These are phyloP conservation scores for Cyrtorhinus lividipennis DNA, from an alignment of 1,140 invertebrate genomes.

Conservation along the genomic window DNA sequence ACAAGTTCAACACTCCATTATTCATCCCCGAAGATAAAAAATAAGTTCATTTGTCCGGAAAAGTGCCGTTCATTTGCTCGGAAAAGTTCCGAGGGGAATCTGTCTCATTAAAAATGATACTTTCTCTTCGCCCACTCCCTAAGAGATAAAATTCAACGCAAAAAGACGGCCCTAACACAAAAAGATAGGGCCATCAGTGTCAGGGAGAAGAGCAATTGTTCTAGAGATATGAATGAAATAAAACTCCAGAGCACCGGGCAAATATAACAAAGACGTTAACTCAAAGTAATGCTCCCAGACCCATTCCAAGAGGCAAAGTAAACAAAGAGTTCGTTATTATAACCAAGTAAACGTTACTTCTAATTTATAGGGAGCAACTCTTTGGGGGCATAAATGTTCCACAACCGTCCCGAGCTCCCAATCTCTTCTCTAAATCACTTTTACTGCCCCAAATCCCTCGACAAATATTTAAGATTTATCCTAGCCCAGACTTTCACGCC, in stretches of 20 bases:
- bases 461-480: conserved; percentile 7
- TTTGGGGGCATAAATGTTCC: not conserved
- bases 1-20: too few relatives aligned
- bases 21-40: too few relatives aligned
- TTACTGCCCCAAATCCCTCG: conserved; percentile 13
- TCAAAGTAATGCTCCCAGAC: not conserved
- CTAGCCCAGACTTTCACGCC: too few relatives aligned
- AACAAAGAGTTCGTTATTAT: not conserved
- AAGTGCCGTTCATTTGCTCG: too few relatives aligned
- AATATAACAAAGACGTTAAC: not conserved
- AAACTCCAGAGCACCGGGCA: not conserved
- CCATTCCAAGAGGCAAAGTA: not conserved
- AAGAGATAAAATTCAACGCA: too few relatives aligned
- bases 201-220: not conserved
- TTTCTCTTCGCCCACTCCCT: too few relatives aligned
- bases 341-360: not conserved
- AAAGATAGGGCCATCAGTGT: not conserved
- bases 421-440: conserved; percentile 13
- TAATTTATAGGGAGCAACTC: not conserved
- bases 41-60: too few relatives aligned
- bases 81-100: too few relatives aligned
- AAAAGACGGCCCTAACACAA: too few relatives aligned
- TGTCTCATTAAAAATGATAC: too few relatives aligned
- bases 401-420: not conserved
- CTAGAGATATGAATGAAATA: not conserved